Base-by-base conservation (phyloP, 2,888 invertebrate species). In the Rhopalosiphum nymphaeae region DNA sequence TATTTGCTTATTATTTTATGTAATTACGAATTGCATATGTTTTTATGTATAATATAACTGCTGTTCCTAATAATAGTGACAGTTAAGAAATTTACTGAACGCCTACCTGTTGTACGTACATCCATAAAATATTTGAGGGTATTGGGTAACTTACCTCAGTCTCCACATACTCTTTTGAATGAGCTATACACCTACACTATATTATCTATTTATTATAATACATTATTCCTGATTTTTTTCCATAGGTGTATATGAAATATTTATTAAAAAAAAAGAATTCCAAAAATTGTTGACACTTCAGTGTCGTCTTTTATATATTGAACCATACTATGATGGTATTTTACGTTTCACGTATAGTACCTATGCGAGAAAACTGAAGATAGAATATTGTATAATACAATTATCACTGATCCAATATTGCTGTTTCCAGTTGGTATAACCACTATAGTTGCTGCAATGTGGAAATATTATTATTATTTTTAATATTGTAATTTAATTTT, bases 401-500 rank as follows among this genome's bases (percentile, higher is more conserved):
- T 89, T 89, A 89, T 56, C 89, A 13, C 42, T 4, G 13, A 7
- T 36, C 49, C 89, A 89, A 21, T 42, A 42, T 29, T 86, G 29
- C 46, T 16, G 86, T 86, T 85, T 25, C 9, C 29, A 13, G 26
- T 44, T 85, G 44, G 42, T 85, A 85, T 85, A 53, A 53, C 53
- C 53, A 10, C 25, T 29, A 7, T 46, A 46, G 46, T 29, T 29
- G 56, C 21, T 44, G 53, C 42, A n/a, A 25, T 84, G 89, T 89
- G 89, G 93, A 78, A 89, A 89, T 57, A 56, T 78, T 57, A 61
- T 86, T 67, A 67, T 29, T 57, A 57, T 53, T 53, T 53, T 89
- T 89, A 13, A 89, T 93, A 85, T 93, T 93, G 46, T 89, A 93
- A 90, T 93, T 93, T 78, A 56, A 25, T 93, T 78, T 78, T 89